Evolutionary conservation across 2,113 vertebrate genomes (phyloP), one percentile per base, ranked within the genome.

Genomic region (Hyperoodon ampullatus): DNA sequence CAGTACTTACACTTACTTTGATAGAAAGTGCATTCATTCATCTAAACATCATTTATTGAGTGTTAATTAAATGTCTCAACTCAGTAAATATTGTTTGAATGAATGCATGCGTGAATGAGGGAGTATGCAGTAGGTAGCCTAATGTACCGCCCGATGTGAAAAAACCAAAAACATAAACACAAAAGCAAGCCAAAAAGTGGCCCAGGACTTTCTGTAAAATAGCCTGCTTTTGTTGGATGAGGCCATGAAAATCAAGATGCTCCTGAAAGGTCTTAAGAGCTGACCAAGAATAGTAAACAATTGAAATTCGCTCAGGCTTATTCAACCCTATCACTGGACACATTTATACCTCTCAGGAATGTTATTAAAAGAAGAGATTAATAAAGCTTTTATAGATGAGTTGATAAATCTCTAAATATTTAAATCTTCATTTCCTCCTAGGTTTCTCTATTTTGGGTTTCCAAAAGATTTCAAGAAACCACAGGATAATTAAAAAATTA

Each of bases 381-480:
- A 70, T 44, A 35, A 93, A 84, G 21, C 4, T 68, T 93, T 93
- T 83, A 60, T 75, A 83, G 26, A 60, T 47, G 28, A 65, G 65
- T 90, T 78, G 63, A 44, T 33, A 63, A 63, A 80, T 80, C 8
- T 65, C 42, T 42, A 84, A 77, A 78, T 89, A 78, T 80, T 86
- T 72, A 66, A 71, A 55, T 80, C 24, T 93, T 88, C 3, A 63
- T 84, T 77, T 70, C 30, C 35, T 18, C 30, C 30, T 39, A 42
- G 23, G 8, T 74, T 75, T 44, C 24, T 53, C 23, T 72, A 47
- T 61, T 70, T 84, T n/a, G 18, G 18, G 3, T 24, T 77, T 63
- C 2, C 26, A 47, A 58, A 85, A 84, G 16, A 58, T 95, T 93
- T 50, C 80, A 92, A 65, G 44, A 93, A 93, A 89, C 83, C 65